These are phyloP conservation scores for Caenorhabditis remanei DNA, from an alignment of 1,140 invertebrate genomes.

Conservation along the genomic window DNA sequence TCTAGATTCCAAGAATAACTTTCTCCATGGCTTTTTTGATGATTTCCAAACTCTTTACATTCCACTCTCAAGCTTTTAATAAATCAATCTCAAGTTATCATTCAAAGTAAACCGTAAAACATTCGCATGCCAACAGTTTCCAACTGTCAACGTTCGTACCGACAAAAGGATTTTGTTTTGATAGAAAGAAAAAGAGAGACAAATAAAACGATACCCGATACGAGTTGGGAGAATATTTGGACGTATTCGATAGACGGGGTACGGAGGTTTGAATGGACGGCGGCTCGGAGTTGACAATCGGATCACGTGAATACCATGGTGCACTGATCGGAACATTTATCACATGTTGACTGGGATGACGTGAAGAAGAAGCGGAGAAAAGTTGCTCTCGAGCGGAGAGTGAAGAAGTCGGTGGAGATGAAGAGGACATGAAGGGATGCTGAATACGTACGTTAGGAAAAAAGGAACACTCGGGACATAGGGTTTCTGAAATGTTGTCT, in stretches of 20 bases:
- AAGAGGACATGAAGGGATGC: constrained; percentile 43
- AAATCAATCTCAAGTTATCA: not conserved
- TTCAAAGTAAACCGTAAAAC: not conserved
- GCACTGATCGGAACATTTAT: constrained; percentile 60
- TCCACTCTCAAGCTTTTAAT: not conserved
- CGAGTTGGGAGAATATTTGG: constrained; percentile 48
- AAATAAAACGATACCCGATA: constrained; percentile 49
- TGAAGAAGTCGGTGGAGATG: not conserved
- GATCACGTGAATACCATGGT: constrained; percentile 57
- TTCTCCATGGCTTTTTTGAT: too few relatives aligned
- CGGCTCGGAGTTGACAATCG: constrained; percentile 6
- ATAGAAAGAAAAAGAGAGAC: not conserved
- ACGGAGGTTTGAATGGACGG: not conserved
- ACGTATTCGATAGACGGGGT: constrained; percentile 31
- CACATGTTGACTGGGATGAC: constrained; percentile 18
- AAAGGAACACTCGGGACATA: not conserved
- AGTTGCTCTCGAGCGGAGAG: constrained; percentile 31
- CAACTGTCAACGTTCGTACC: constrained; percentile 22
- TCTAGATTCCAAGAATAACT: too few relatives aligned
- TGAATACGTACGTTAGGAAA: constrained; percentile 51
- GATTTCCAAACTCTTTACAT: too few relatives aligned
- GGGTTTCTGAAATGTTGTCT: not conserved
- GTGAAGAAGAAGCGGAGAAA: constrained; percentile 2
- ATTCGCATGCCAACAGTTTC: constrained; percentile 24
- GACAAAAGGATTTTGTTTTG: constrained; percentile 4